Conservation (phyloP, 2,888 invertebrate genomes). For the Yponomeuta evonymella region DNA sequence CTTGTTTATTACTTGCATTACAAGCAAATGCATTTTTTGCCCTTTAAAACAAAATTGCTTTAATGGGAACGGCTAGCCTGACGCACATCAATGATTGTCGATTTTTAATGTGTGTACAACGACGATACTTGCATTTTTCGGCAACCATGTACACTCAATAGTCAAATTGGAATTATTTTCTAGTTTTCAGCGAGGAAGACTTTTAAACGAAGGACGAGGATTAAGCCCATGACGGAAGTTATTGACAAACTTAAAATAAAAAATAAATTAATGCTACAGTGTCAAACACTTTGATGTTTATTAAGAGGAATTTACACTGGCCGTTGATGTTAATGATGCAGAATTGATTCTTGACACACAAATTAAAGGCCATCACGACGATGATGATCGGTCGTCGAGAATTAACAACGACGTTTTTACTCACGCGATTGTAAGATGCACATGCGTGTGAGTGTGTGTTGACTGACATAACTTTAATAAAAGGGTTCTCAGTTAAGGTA, state of each 20-base stretch:
- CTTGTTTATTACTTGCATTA: constrained; percentile 31
- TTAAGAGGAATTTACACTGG: not conserved
- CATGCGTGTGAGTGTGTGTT: not conserved
- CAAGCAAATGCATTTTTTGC: constrained; percentile 4
- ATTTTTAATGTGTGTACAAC: constrained; percentile 52
- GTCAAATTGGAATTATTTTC: constrained; percentile 21
- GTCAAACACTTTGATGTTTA: not conserved
- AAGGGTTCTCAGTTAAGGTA: not conserved
- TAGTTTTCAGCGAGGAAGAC: not conserved
- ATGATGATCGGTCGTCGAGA: not conserved
- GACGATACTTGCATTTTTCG: constrained; percentile 53
- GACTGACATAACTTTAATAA: not conserved
- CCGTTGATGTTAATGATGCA: constrained; percentile 5
- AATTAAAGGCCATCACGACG: constrained; percentile 1
- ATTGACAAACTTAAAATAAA: not conserved
- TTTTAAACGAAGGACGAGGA: not conserved
- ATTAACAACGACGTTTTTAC: not conserved
- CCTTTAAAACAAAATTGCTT: constrained; percentile 17
- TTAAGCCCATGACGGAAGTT: not conserved
- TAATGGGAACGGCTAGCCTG: constrained; percentile 26
- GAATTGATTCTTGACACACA: constrained; percentile 15
- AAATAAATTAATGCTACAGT: not conserved
- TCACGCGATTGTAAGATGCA: not conserved
- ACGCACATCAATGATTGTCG: constrained; percentile 39
- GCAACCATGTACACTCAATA: constrained; percentile 47